phyloP scores from a whole-genome alignment of 2,113 vertebrate genomes.

The Turnix velox region DNA sequence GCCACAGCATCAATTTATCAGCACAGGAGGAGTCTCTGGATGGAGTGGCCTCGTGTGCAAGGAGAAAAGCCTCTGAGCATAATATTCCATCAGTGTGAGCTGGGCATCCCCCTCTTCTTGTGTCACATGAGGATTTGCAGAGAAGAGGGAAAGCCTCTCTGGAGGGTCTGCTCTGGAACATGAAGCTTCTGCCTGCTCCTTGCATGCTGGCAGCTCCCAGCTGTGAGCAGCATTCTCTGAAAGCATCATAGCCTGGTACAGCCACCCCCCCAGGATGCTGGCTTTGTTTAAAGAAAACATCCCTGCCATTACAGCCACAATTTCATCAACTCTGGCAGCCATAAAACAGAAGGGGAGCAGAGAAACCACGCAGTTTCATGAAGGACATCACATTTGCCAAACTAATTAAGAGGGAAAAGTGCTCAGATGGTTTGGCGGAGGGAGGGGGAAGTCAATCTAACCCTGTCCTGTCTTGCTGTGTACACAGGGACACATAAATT shows the following conservation, averaged over 20 bases:
- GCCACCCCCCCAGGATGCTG: not conserved
- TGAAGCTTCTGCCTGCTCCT: rapidly evolving
- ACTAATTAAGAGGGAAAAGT: not conserved
- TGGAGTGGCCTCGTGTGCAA: not conserved
- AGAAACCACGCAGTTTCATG: not conserved
- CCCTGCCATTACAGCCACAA: not conserved
- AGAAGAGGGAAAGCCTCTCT: not conserved
- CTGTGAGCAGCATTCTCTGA: rapidly evolving
- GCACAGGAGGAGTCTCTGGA: constrained; percentile 28
- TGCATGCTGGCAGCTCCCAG: rapidly evolving
- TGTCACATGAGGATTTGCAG: rapidly evolving
- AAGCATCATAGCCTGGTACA: rapidly evolving
- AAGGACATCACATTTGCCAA: not conserved
- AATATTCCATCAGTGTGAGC: not conserved
- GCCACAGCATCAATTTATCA: constrained; percentile 89
- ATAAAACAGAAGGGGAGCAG: not conserved
- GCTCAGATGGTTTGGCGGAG: not conserved
- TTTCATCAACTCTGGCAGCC: not conserved
- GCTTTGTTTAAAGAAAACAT: not conserved
- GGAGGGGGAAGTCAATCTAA: not conserved
- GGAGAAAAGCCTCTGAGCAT: not conserved
- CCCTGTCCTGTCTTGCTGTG: not conserved
- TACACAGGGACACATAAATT: not conserved
- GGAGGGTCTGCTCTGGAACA: not conserved
- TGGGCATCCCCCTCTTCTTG: not conserved